Percentiles rank a stretch among this genome's conserved stretches.
Conservation (phyloP, 2,113 vertebrate species). For the Limnothrissa miodon region DNA sequence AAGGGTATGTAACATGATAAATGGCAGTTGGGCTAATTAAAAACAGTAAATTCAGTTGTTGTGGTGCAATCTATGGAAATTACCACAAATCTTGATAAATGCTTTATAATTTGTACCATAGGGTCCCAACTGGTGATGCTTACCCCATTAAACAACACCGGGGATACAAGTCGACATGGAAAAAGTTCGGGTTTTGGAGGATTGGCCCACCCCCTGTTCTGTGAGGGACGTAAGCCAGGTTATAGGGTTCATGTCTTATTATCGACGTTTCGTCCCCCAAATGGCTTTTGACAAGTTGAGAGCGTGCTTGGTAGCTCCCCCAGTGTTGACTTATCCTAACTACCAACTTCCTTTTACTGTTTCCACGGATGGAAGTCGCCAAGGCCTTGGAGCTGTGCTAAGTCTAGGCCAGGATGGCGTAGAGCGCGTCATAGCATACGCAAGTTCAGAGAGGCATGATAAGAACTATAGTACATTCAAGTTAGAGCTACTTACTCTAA, state of each 20-base stretch:
- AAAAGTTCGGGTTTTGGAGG: background rate
- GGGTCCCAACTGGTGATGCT: too few relatives aligned
- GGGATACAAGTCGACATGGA: too few relatives aligned
- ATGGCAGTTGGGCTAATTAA: too few relatives aligned
- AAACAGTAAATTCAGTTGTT: too few relatives aligned
- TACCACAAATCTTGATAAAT: too few relatives aligned
- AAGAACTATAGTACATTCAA: too few relatives aligned
- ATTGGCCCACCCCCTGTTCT: conserved; percentile 21
- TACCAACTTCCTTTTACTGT: conserved; percentile 16
- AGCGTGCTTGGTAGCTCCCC: conserved; percentile 16
- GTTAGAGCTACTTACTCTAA: too few relatives aligned
- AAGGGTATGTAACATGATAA: too few relatives aligned
- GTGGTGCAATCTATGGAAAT: too few relatives aligned
- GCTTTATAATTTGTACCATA: too few relatives aligned
- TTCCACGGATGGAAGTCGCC: conserved; percentile 5
- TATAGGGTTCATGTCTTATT: conserved; percentile 35
- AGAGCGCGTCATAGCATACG: conserved; percentile 17
- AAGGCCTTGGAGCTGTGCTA: conserved; percentile 7
- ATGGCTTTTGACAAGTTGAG: conserved; percentile 5
- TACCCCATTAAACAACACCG: too few relatives aligned
- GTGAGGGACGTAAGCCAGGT: conserved; percentile 31
- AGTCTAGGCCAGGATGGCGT: conserved; percentile 22
- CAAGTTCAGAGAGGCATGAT: background rate
- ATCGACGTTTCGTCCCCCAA: conserved; percentile 17
- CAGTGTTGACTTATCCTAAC: conserved; percentile 27